Percentiles rank a stretch among this genome's conserved stretches.
Conservation (phyloP, 30 jellyfish, hydroid and myxozoan species). For the Aurelia aurita complex sp. Pacific region DNA sequence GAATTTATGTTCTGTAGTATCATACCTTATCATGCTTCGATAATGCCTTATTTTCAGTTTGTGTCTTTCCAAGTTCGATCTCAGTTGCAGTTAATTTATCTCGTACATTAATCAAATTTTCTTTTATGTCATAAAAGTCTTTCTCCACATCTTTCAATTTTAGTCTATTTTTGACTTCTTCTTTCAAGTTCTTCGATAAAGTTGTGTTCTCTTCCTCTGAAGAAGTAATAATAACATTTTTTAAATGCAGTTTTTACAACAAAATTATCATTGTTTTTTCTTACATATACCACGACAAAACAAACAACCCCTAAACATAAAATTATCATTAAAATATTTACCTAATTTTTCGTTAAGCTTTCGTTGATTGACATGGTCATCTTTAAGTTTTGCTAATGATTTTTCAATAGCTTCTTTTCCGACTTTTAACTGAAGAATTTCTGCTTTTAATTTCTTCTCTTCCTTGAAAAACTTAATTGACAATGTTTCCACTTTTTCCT, state of each 20-base stretch:
- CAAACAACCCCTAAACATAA: too few relatives aligned
- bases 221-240: background rate
- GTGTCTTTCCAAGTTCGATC: constrained; percentile 54
- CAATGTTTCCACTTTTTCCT: background rate
- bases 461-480: background rate
- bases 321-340: background rate
- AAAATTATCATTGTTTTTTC: too few relatives aligned
- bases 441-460: constrained; percentile 29
- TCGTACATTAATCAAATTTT: constrained; percentile 39
- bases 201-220: constrained; percentile 33
- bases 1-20: background rate
- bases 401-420: constrained; percentile 2
- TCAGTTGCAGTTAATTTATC: constrained; percentile 37
- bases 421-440: constrained; percentile 8
- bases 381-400: constrained; percentile 12
- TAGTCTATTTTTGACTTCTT: constrained; percentile 5
- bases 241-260: too few relatives aligned
- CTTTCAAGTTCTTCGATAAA: constrained; percentile 31
- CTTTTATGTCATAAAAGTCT: constrained; percentile 26
- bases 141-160: constrained; percentile 33
- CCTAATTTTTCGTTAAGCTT: constrained; percentile 31
- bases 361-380: constrained; percentile 3
- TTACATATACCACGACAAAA: too few relatives aligned
- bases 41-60: constrained; percentile 73
- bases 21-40: constrained; percentile 83